Evolutionary conservation across 2,797 vertebrate genomes (phyloP), one percentile per base, ranked within the genome.

Genomic region (Diglossa cyanea): DNA sequence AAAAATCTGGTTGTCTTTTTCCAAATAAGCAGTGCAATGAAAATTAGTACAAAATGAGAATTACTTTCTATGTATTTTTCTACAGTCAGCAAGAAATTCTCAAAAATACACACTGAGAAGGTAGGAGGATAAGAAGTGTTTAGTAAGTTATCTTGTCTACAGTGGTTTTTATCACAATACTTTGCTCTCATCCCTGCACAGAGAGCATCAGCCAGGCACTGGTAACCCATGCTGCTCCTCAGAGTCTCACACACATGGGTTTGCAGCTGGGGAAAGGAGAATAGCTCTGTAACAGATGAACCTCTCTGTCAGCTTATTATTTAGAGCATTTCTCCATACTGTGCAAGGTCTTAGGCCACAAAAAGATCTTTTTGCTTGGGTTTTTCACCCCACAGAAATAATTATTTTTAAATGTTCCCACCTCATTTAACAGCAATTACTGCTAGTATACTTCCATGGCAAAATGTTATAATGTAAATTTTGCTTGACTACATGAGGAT

Each of bases 391-490:
- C 24, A 35, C 26, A 60, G 20, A 92, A 95, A 87, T 39, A 6
- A 35, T 74, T 78, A 13, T 67, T 66, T 78, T 86, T 11, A 73
- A 88, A 73, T 70, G 24, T 70, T 90, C 45, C 51, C 74, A 42
- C 40, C 77, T 93, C 72, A 76, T 86, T 91, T 89, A 92, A 94
- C 30, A 89, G 37, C 51, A 82, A 67, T 89, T 91, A 67, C 51
- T 55, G 40, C 24, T 93, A 57, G 50, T 57, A 74, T 25, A 87
- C 10, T 63, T 95, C 61, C 39, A 87, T 31, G 15, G 67, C 1
- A 1, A 75, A 82, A 76, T 80, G 76, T 42, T 82, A 21, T 53
- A 79, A 88, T 51, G 42, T 86, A 86, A 89, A 82, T 85, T 66
- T 63, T 91, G 31, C 18, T 87, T 87, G 63, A 37, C 81, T 87